A percentile compares a stretch with the other conserved stretches of the same genome.
Conservation (phyloP, 1,140 invertebrate species). For the Adoxophyes honmai region DNA sequence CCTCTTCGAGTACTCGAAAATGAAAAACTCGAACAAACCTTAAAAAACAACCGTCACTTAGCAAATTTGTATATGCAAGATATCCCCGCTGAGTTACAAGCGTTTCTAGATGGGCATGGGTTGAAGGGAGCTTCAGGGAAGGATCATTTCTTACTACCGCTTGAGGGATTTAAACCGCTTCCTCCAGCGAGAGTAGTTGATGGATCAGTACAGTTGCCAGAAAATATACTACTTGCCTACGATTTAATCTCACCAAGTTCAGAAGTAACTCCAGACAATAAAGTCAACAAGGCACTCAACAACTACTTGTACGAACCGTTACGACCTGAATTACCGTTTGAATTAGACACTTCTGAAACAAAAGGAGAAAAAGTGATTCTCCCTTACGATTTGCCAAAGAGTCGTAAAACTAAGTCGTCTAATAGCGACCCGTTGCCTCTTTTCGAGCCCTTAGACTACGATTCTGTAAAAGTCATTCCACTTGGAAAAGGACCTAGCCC, state of each 20-base stretch:
- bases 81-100: constrained; percentile 56
- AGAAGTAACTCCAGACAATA: constrained; percentile 32
- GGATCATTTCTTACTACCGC: constrained; percentile 58
- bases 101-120: constrained; percentile 61
- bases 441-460: constrained; percentile 63
- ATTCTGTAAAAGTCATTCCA: constrained; percentile 66
- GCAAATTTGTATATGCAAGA: constrained; percentile 41
- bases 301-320: constrained; percentile 61
- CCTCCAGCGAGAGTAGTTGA: constrained; percentile 61
- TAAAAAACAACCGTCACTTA: constrained; percentile 34
- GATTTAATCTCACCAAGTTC: constrained; percentile 52
- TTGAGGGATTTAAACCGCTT: constrained; percentile 65
- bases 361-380: constrained; percentile 36
- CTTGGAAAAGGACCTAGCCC: constrained; percentile 54
- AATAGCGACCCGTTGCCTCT: constrained; percentile 29
- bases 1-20: constrained; percentile 41
- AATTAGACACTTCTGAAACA: constrained; percentile 58
- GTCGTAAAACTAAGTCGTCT: constrained; percentile 45
- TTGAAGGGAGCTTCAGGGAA: constrained; percentile 53
- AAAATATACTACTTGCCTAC: constrained; percentile 63
- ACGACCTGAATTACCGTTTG: constrained; percentile 51
- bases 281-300: constrained; percentile 32
- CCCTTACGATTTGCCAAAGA: constrained; percentile 57
- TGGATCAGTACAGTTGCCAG: constrained; percentile 58
- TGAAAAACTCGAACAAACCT: constrained; percentile 33